These are phyloP conservation scores for Onychomys torridus DNA, from an alignment of 2,797 vertebrate species.

Conservation along the genomic window DNA sequence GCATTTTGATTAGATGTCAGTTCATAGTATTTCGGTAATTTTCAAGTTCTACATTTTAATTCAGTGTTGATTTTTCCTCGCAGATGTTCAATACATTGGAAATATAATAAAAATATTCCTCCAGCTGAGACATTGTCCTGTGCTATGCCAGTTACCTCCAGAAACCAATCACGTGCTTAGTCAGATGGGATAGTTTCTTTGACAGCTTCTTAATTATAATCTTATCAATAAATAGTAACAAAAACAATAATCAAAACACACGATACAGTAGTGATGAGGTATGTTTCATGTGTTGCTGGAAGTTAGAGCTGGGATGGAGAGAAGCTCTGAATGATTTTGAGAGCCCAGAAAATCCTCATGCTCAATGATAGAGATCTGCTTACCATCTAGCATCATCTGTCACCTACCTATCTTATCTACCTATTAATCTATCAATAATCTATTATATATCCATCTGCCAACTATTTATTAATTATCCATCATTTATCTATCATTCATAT, in stretches of 20 bases:
- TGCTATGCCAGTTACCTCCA: not conserved
- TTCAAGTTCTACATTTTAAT: not conserved
- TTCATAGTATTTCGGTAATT: not conserved
- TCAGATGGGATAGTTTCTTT: not conserved
- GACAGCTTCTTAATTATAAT: not conserved
- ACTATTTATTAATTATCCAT: not conserved
- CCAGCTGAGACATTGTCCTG: not conserved
- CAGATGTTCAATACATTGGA: not conserved
- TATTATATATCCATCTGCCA: not conserved
- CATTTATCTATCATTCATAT: not conserved
- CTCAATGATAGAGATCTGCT: not conserved
- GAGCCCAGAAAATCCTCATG: not conserved
- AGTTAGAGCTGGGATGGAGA: not conserved
- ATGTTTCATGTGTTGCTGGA: not conserved
- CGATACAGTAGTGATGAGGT: not conserved
- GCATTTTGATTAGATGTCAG: not conserved
- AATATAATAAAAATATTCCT: not conserved
- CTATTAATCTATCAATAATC: not conserved
- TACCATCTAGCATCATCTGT: not conserved
- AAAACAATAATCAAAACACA: not conserved
- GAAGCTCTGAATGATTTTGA: not conserved
- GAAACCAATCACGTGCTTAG: not conserved
- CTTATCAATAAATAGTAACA: constrained; percentile 12
- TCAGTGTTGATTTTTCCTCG: not conserved
- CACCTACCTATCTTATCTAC: not conserved